Conservation (phyloP, 2,797 vertebrate species). For the Petrocephalus sullivani region DNA sequence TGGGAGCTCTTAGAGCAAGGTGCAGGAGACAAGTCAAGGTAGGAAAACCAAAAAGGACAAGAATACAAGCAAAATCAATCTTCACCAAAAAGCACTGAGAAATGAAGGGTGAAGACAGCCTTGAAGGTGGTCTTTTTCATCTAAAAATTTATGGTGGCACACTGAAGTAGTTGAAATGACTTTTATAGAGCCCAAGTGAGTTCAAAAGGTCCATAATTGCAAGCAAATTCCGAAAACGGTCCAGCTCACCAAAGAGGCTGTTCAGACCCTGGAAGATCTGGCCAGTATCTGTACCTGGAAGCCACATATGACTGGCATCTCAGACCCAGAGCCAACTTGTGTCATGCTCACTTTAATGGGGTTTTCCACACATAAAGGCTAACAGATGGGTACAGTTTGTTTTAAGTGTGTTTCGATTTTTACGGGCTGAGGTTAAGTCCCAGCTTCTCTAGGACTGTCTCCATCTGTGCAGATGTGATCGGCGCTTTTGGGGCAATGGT, state of each 20-base stretch:
- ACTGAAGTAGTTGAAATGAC: neutral
- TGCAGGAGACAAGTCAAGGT: conserved; percentile 51
- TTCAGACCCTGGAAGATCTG: neutral
- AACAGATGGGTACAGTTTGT: neutral
- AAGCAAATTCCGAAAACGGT: neutral
- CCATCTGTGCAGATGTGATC: neutral
- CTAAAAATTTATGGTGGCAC: neutral
- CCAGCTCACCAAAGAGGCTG: neutral
- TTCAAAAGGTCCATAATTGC: neutral
- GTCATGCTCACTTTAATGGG: neutral
- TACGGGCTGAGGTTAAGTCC: neutral
- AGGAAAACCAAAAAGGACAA: neutral
- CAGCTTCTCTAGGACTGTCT: neutral
- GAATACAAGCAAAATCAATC: neutral
- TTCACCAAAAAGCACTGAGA: neutral
- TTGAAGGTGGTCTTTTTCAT: neutral
- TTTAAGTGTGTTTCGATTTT: neutral
- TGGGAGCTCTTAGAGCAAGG: conserved; percentile 55
- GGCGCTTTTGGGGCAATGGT: neutral
- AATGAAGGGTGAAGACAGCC: neutral
- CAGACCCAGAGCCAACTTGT: neutral
- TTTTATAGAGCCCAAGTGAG: neutral
- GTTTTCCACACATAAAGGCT: neutral
- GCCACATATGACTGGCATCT: neutral
- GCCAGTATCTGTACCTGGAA: neutral